Evolutionary conservation across 2,113 vertebrate genomes (phyloP), one percentile per base, ranked within the genome.

Genomic region (Ictalurus punctatus): DNA sequence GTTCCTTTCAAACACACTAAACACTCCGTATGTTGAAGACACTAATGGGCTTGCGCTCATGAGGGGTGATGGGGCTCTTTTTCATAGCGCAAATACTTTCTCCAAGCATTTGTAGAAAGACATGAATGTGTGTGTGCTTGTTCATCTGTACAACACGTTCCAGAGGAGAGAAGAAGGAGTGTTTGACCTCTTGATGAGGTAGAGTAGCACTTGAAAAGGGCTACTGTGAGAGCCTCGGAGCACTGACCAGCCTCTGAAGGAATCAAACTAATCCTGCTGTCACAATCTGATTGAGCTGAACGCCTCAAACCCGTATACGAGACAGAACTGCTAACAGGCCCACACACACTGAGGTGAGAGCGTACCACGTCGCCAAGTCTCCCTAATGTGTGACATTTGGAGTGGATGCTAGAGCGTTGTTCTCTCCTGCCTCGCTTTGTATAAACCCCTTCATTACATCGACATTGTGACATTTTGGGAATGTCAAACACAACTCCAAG

Each of bases 401-500:
- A 78, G 69, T 37, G 17, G 58, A 3, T 61, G 61, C 61, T 65
- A 63, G 82, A 34, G n/a, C 73, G 76, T 73, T 56, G 25, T 84
- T 89, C 40, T 25, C 54, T n/a, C 37, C 63, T 82, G 30, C 89
- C 65, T 61, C 59, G 85, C 83, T 86, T 88, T 86, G 84, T 86
- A 73, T 89, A 74, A 88, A 74, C 40, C 86, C 48, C 30, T 56
- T 89, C 85, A 93, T 93, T 92, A 91, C 86, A 83, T 91, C 94
- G 93, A 91, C 94, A 94, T 94, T 78, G 91, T 95, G 94, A 93
- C 95, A 94, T 95, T 96, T 96, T 89, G 89, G 90, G 93, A 95
- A 95, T 95, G 95, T 95, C 94, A 95, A 91, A 93, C 93, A 94
- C 91, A 93, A 91, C 92, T 93, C 93, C 93, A 81, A 87, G 90